Evolutionary conservation across 2,888 invertebrate genomes (phyloP), one percentile per base, ranked within the genome.

Genomic region (Torymus aiolomorphi): DNA sequence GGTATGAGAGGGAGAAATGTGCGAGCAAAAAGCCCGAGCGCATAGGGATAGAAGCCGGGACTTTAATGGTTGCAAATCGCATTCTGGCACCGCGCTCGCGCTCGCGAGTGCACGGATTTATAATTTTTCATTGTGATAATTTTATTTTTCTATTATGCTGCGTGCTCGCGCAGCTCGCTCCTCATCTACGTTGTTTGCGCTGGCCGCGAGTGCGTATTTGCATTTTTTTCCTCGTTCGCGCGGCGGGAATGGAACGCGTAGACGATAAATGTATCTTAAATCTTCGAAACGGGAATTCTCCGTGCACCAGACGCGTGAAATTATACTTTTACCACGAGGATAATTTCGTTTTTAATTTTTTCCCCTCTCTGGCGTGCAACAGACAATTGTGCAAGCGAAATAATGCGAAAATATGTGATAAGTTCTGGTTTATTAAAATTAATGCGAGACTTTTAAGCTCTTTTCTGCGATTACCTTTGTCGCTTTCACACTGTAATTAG

Each of bases 281-380:
- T 78, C 72, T 72, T 61, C 52, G 51, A 31, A 65, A 75, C 75
- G 70, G 75, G 70, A 70, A 79, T 71, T 70, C 75, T 71, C 75
- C n/a, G 65, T 70, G 75, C 59, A 65, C 79, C 75, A 79, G 75
- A 79, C 79, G 75, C 79, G 70, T 79, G 75, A 79, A 79, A 79
- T 75, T 79, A 79, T 79, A 70, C 79, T 69, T 70, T 79, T 69
- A 72, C 65, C 66, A 51, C 59, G 71, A 66, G 54, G 59, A 66
- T 72, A 78, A 72, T 78, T 70, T 72, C 31, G 24, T 57, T 78
- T 61, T 78, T 77, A 13, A 57, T 66, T 51, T 57, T 51, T n/a
- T 13, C 49, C 54, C 5, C 42, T 5, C 31, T 56, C 12, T 20
- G 12, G 20, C 13, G 49, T 63, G 24, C 62, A 10, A 59, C 11